phyloP scores from a whole-genome alignment of 2,113 vertebrate genomes.

The Cariama cristata region DNA sequence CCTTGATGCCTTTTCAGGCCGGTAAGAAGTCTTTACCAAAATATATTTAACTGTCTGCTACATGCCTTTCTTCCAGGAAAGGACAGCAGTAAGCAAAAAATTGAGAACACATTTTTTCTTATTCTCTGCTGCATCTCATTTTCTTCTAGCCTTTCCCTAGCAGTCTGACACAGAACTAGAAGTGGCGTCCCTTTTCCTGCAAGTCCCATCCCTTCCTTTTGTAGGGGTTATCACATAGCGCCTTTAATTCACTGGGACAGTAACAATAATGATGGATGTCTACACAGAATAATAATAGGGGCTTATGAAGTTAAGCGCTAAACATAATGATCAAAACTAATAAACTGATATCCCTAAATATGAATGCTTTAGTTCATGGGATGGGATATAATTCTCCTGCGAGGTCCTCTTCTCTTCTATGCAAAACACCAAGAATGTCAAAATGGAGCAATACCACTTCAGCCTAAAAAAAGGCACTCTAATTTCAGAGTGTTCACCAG shows the following conservation, averaged over 20 bases:
- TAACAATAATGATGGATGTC: background rate
- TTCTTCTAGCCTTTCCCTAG: background rate
- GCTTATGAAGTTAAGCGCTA: background rate
- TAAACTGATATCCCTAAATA: background rate
- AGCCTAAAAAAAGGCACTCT: background rate
- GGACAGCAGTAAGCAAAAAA: background rate
- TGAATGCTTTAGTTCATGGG: background rate
- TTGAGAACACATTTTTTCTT: background rate
- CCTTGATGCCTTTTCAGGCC: background rate
- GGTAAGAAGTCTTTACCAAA: background rate
- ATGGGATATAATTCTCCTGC: background rate
- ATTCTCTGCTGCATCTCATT: background rate
- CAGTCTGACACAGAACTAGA: background rate
- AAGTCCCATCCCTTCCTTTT: background rate
- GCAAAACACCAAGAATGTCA: background rate
- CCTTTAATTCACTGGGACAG: background rate
- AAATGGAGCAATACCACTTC: background rate
- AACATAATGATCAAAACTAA: background rate
- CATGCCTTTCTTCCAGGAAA: background rate
- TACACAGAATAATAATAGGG: background rate
- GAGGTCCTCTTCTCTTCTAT: background rate
- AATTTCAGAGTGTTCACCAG: background rate
- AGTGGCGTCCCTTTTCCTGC: background rate
- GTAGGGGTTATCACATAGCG: background rate
- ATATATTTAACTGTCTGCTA: background rate